Base-by-base conservation (phyloP, 2,113 vertebrate genomes). In the Rhegmatorhina hoffmannsi region DNA sequence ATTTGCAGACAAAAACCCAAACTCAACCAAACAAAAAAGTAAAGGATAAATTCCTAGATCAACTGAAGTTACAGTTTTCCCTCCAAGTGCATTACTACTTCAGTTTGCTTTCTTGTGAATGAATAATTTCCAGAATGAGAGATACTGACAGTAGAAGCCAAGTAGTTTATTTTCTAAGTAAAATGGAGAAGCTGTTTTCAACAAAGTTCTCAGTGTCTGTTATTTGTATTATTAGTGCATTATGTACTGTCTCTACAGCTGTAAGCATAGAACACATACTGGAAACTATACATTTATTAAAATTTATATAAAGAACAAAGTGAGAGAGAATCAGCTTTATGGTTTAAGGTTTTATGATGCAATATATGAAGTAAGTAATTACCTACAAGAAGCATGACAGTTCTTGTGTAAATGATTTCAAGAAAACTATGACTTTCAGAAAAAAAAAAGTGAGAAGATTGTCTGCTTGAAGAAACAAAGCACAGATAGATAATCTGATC, bases 331-430 rank as follows among this genome's bases (percentile, higher is more conserved):
- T 36, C 17, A 55, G 13, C 21, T 56, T 70, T 74, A 75, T 17
- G 9, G 24, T 66, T 88, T 36, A 79, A 56, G 15, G 19, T 44
- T 95, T 89, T 60, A 58, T 29, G n/a, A 44, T 19, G 53, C 14
- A 24, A 40, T 82, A 64, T 40, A 64, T 11, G 18, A 81, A 82
- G 15, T 44, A 34, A 78, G 11, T 17, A 68, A 29, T 56, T 79
- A 56, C 53, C 34, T 28, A 24, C 0, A 0, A 78, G 49, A 60
- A 73, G 8, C 14, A 80, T 69, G 63, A 68, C 17, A 17, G 5
- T 72, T 10, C 7, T 59, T 17, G 4, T 0, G 0, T 44, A 66
- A 92, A 33, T 56, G 0, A 29, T 40, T 69, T 86, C 2, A 72
- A 83, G 36, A 79, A 59, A 79, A 72, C 12, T 38, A 7, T n/a